Percentiles rank a stretch among this genome's conserved stretches.
Evolutionary conservation across 2,113 vertebrate species (phyloP).

Genomic region (Hyperoodon ampullatus): DNA sequence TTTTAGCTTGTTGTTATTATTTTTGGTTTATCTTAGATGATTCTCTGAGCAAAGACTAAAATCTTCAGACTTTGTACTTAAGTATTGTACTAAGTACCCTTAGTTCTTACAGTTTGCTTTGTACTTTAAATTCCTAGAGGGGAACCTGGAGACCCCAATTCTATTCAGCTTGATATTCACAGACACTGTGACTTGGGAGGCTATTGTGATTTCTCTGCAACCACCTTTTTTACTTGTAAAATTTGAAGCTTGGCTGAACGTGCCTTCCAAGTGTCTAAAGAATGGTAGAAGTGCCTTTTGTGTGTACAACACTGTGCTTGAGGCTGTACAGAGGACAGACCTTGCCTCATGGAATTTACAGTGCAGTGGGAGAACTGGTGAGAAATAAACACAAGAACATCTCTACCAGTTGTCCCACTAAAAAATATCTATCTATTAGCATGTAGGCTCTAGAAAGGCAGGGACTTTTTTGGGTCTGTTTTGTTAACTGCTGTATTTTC

Average conservation of each 20-base stretch:
- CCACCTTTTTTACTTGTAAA: not conserved
- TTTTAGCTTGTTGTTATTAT: not conserved
- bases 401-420: not conserved
- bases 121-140: not conserved
- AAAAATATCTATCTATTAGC: not conserved
- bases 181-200: not conserved
- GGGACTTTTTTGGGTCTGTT: not conserved
- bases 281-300: not conserved
- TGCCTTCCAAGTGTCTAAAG: not conserved
- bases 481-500: not conserved
- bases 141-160: not conserved
- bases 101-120: not conserved
- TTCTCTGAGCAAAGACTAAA: conserved; percentile 5
- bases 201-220: not conserved
- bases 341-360: not conserved
- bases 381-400: not conserved
- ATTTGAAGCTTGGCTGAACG: not conserved
- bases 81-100: not conserved
- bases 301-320: not conserved
- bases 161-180: not conserved
- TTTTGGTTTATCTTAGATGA: not conserved
- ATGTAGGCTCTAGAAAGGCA: not conserved
- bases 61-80: not conserved
- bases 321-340: not conserved
- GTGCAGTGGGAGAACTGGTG: not conserved